Evolutionary conservation across 1,140 invertebrate species (phyloP).

Genomic region (Vollenhovia emeryi): DNA sequence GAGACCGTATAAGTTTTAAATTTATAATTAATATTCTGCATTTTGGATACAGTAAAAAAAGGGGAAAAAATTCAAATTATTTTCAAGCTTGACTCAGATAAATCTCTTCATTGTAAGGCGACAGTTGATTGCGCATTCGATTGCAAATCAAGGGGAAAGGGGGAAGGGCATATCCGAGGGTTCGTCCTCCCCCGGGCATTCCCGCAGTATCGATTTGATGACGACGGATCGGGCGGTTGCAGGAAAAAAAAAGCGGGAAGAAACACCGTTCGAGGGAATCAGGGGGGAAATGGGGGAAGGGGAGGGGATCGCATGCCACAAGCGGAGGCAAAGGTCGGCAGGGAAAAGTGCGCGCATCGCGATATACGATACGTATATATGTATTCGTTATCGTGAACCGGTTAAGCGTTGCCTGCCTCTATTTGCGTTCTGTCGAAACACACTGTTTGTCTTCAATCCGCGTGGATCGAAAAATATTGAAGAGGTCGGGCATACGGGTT

Average conservation of each 20-base stretch:
- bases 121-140: not conserved
- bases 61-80: not conserved
- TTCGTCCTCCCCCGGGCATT: not conserved
- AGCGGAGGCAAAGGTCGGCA: not conserved
- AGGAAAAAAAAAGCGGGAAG: constrained; percentile 8
- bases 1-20: not conserved
- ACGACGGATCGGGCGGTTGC: not conserved
- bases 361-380: constrained; percentile 14
- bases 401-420: constrained; percentile 60
- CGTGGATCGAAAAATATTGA: constrained; percentile 59
- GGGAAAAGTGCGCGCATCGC: constrained; percentile 2
- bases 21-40: not conserved
- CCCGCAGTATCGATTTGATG: constrained; percentile 32
- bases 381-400: constrained; percentile 26
- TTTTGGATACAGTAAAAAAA: not conserved
- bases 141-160: not conserved
- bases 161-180: not conserved
- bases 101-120: not conserved
- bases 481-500: constrained; percentile 48
- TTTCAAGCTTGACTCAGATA: not conserved
- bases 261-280: not conserved
- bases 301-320: not conserved
- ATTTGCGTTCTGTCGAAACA: constrained; percentile 60
- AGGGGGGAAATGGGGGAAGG: not conserved
- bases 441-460: constrained; percentile 61